Conservation (phyloP, 2,797 vertebrate genomes). For the Sebastes matsubarae region DNA sequence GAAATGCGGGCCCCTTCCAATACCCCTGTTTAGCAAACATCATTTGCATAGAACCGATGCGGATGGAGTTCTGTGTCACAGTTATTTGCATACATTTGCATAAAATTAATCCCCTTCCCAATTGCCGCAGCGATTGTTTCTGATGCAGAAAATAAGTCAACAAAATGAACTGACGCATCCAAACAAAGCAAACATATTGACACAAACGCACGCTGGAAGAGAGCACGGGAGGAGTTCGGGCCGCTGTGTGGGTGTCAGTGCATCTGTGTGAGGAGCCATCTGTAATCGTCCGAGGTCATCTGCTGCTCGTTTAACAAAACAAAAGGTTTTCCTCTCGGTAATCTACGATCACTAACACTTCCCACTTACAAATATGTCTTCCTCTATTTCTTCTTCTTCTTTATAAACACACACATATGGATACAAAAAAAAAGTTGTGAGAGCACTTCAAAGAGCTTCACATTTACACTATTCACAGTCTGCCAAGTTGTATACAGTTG, state of each 20-base stretch:
- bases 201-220: conserved; percentile 43
- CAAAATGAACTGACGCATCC: conserved; percentile 66
- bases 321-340: conserved; percentile 10
- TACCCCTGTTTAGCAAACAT: conserved; percentile 81
- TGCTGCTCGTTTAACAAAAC: conserved; percentile 32
- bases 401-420: background rate
- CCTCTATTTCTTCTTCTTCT: background rate
- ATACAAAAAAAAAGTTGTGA: background rate
- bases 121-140: conserved; percentile 77
- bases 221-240: conserved; percentile 7
- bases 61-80: conserved; percentile 79
- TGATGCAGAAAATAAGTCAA: conserved; percentile 82
- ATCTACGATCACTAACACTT: background rate
- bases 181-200: conserved; percentile 79
- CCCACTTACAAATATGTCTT: background rate
- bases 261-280: conserved; percentile 37
- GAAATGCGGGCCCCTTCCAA: conserved; percentile 64
- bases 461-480: background rate
- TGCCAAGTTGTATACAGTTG: background rate
- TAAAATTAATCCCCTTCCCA: conserved; percentile 80
- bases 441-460: background rate
- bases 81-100: conserved; percentile 85
- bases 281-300: conserved; percentile 46
- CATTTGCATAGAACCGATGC: conserved; percentile 82
- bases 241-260: background rate